A percentile compares a stretch with the other conserved stretches of the same genome.
phyloP scores from a whole-genome alignment of 2,888 invertebrate species.

The Brachyptera putata region DNA sequence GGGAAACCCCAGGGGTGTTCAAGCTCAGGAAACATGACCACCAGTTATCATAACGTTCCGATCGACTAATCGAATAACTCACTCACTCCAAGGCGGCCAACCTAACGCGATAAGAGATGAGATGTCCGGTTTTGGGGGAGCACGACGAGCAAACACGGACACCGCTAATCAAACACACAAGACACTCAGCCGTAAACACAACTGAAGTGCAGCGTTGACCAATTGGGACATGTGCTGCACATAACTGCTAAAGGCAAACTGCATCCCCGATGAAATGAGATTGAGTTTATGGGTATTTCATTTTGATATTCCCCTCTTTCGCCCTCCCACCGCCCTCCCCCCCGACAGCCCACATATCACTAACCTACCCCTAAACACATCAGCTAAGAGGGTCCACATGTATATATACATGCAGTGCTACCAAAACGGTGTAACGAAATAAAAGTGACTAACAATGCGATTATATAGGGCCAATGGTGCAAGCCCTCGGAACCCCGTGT shows the following conservation, averaged over 20 bases:
- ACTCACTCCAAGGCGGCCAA: not conserved
- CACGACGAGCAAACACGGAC: constrained; percentile 2
- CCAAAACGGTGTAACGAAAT: constrained; percentile 17
- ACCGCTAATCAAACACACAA: constrained; percentile 17
- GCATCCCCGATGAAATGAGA: not conserved
- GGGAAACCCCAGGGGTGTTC: constrained; percentile 14
- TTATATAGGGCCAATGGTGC: constrained; percentile 5
- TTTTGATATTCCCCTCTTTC: constrained; percentile 7
- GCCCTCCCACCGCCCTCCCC: too few species aligned
- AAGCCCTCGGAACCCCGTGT: not conserved
- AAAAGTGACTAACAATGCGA: constrained; percentile 13
- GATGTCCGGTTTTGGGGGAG: constrained; percentile 9
- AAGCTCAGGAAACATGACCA: constrained; percentile 8
- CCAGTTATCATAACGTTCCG: not conserved
- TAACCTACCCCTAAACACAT: constrained; percentile 10
- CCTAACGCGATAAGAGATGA: constrained; percentile 15
- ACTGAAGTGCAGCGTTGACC: not conserved
- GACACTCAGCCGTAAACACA: constrained; percentile 3
- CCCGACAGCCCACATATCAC: constrained; percentile 10
- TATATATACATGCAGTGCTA: constrained; percentile 2
- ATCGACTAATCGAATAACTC: not conserved
- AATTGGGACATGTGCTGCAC: not conserved
- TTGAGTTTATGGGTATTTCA: constrained; percentile 11
- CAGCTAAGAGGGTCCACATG: constrained; percentile 16
- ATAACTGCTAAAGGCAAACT: not conserved